Evolutionary conservation across 2,888 invertebrate genomes (phyloP).

Genomic region (Cephonodes hylas): DNA sequence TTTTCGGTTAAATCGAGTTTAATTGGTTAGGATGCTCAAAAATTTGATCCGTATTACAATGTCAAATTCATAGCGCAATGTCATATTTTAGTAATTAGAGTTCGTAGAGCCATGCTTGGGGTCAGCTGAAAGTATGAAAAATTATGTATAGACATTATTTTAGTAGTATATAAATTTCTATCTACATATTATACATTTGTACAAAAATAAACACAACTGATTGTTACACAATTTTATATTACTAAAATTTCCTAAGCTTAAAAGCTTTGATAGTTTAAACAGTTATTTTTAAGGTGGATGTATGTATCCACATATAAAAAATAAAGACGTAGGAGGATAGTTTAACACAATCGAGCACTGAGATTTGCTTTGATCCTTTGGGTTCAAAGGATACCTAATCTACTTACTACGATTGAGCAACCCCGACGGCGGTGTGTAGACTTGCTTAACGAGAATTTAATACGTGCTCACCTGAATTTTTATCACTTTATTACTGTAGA

Average conservation of each 20-base stretch:
- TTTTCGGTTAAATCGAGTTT: background rate
- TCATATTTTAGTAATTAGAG: too few species aligned
- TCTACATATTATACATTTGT: too few species aligned
- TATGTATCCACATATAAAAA: background rate
- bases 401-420: slow-evolving; percentile 35
- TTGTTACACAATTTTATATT: too few species aligned
- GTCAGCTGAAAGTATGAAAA: too few species aligned
- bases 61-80: background rate
- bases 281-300: background rate
- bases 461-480: background rate
- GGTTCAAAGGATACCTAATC: slow-evolving; percentile 39
- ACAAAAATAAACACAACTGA: too few species aligned
- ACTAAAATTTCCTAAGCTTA: too few species aligned
- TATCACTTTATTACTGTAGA: background rate
- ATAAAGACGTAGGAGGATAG: background rate
- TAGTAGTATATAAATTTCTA: too few species aligned
- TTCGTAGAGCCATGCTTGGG: too few species aligned
- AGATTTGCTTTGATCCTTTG: slow-evolving; percentile 33
- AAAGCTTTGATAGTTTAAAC: too few species aligned
- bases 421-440: slow-evolving; percentile 17
- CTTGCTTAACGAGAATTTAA: slow-evolving; percentile 5
- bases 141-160: too few species aligned
- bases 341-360: background rate
- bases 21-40: background rate
- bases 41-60: background rate